Evolutionary conservation across 1,140 invertebrate species (phyloP), one percentile per base, ranked within the genome.

Genomic region (Papilio polytes): DNA sequence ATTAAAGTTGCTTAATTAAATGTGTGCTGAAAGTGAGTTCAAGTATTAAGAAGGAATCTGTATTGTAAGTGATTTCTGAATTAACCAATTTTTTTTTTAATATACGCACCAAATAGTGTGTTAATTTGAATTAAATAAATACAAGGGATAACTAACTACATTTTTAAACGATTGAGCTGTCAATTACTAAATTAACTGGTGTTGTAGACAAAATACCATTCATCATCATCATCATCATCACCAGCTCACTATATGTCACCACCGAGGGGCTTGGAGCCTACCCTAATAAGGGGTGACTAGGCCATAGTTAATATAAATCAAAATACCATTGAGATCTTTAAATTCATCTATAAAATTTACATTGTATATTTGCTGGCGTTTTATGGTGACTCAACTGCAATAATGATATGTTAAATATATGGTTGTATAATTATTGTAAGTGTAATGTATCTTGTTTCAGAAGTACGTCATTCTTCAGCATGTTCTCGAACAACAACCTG

Each of bases 401-500:
- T 18, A 10, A 9, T 8, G 59, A 22, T 1, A 26, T 10, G 22
- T 10, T 22, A 18, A 66, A 66, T 66, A 22, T 22, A 10, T 22
- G 26, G 2, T 66, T 20, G 13, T 26, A 8, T 20, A 77, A 12
- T 15, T 81, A 74, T 79, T 74, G n/a, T 31, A 46, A 36, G 13
- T n/a, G 51, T 44, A n/a, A 22, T 76, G 48, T 15, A 9, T 20
- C 8, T 88, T 86, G 81, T 94, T 93, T 0, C 90, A 95, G 94
- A 84, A 95, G 90, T 80, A 90, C 94, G 51, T 90, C 91, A 36
- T 91, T 91, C 81, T 95, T 95, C 87, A 93, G 86, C 81, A 94
- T 94, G 91, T 93, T 95, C 84, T 89, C 90, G 3, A 94, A 94
- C 85, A 94, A 89, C 87, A 94, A 92, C 79, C 80, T 90, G 80